Conservation (phyloP, 2,113 vertebrate genomes). For the Pteruthius melanotis region DNA sequence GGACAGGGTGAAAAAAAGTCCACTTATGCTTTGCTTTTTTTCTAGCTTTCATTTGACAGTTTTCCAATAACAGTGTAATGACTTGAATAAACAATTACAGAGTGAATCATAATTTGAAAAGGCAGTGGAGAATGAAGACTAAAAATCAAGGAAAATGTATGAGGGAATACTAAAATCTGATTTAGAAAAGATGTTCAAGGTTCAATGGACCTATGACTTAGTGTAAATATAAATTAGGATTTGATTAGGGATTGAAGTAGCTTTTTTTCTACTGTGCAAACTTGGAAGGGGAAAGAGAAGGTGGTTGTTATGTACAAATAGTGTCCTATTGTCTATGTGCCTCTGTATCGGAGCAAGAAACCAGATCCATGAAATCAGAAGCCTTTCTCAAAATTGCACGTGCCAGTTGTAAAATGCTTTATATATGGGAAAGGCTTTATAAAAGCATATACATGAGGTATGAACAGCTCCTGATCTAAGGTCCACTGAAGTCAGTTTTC, state of each 20-base stretch:
- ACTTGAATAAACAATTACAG: constrained; percentile 33
- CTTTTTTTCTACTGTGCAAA: not conserved
- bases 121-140: not conserved
- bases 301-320: not conserved
- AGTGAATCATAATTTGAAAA: constrained; percentile 19
- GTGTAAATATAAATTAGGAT: not conserved
- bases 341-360: not conserved
- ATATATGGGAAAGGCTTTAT: not conserved
- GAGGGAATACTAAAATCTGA: not conserved
- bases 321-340: not conserved
- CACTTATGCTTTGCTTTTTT: not conserved
- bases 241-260: not conserved
- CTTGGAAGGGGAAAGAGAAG: not conserved
- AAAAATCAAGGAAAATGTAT: not conserved
- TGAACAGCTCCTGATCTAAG: not conserved
- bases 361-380: not conserved
- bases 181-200: not conserved
- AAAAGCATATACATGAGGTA: not conserved
- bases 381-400: not conserved
- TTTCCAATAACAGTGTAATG: constrained; percentile 11
- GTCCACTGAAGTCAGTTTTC: not conserved
- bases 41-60: not conserved
- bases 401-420: not conserved
- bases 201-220: not conserved
- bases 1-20: not conserved